Conservation (phyloP, 2,113 vertebrate species). For the Brachyistius frenatus region DNA sequence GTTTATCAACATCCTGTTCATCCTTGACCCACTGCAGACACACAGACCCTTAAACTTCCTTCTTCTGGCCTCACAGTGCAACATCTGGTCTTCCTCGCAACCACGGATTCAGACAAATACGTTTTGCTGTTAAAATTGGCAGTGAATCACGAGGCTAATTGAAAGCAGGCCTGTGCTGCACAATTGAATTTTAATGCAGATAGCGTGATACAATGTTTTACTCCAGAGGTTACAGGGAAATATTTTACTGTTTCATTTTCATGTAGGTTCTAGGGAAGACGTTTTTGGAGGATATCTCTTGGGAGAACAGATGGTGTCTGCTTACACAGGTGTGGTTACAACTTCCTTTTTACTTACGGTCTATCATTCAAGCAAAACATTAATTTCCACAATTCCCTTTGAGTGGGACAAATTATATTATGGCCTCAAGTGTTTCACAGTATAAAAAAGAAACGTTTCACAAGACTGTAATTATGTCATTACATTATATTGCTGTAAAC, state of each 20-base stretch:
- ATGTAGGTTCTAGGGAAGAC: not conserved
- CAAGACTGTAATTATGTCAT: not conserved
- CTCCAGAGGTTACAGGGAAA: not conserved
- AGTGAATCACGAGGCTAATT: conserved; percentile 47
- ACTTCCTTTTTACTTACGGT: not conserved
- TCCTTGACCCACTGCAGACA: conserved; percentile 56
- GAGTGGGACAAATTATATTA: not conserved
- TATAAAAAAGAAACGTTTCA: too few relatives aligned
- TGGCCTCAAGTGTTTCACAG: too few relatives aligned
- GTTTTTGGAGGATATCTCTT: not conserved
- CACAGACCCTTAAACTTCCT: conserved; percentile 54
- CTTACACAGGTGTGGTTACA: not conserved
- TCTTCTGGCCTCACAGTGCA: conserved; percentile 44
- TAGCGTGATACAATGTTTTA: conserved; percentile 23
- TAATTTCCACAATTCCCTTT: not conserved
- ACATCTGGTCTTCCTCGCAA: conserved; percentile 68
- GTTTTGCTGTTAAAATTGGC: conserved; percentile 57
- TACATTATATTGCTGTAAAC: not conserved
- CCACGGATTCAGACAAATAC: conserved; percentile 49
- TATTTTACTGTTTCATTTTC: conserved; percentile 12
- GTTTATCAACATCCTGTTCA: conserved; percentile 74
- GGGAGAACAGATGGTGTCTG: conserved; percentile 26
- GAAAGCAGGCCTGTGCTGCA: conserved; percentile 35
- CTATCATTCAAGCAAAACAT: not conserved
- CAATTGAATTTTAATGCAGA: conserved; percentile 28